phyloP scores from a whole-genome alignment of 2,888 invertebrate genomes.

The Harpalus rufipes region DNA sequence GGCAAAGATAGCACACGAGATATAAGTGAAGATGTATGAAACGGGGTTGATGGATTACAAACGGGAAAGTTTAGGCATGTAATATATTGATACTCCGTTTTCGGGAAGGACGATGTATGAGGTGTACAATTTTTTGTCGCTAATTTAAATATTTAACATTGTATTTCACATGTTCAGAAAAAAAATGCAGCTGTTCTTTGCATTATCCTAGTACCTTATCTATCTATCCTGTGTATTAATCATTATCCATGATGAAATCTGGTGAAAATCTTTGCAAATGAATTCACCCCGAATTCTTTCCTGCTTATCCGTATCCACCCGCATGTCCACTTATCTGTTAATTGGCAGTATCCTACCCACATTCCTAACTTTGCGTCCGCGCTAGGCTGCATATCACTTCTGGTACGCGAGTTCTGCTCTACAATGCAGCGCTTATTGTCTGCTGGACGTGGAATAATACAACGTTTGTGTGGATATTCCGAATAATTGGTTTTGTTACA shows the following conservation, averaged over 20 bases:
- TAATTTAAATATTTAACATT: too few species aligned
- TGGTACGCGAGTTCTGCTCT: neutral
- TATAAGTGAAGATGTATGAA: constrained; percentile 38
- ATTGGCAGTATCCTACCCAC: constrained; percentile 8
- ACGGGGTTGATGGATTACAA: constrained; percentile 12
- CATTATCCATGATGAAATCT: neutral
- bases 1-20: constrained; percentile 19
- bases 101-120: neutral
- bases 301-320: neutral
- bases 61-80: neutral
- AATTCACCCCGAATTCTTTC: neutral
- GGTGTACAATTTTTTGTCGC: neutral
- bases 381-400: neutral
- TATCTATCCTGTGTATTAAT: too few species aligned
- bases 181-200: too few species aligned
- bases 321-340: constrained; percentile 46
- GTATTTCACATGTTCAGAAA: too few species aligned
- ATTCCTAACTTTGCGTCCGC: neutral
- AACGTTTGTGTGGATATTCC: constrained; percentile 26
- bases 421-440: neutral
- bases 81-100: neutral
- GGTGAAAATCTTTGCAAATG: neutral
- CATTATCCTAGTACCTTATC: too few species aligned
- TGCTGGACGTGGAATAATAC: constrained; percentile 20
- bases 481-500: constrained; percentile 40